Conservation (phyloP, 1,140 invertebrate genomes). For the Psix sp. region DNA sequence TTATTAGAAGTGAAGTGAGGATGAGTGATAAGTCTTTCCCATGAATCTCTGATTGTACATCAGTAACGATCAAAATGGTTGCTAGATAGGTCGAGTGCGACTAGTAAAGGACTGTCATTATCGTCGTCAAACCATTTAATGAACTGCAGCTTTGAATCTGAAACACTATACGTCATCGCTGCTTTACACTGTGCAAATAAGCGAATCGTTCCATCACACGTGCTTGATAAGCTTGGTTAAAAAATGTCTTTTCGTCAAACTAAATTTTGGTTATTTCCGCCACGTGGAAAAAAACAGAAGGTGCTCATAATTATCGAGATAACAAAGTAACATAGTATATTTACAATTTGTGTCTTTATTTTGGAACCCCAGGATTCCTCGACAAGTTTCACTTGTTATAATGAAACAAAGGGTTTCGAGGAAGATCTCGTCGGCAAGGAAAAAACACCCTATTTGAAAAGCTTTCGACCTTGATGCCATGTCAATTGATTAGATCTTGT, state of each 20-base stretch:
- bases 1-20: slow-evolving; percentile 19
- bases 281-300: too few species aligned
- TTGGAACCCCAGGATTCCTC: too few species aligned
- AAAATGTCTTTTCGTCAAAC: too few species aligned
- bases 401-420: slow-evolving; percentile 57
- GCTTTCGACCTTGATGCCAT: slow-evolving; percentile 60
- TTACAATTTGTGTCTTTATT: too few species aligned
- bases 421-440: slow-evolving; percentile 59
- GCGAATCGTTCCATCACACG: too few species aligned
- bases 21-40: slow-evolving; percentile 58
- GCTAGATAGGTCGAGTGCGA: slow-evolving; percentile 58
- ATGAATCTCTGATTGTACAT: slow-evolving; percentile 52
- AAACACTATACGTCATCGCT: slow-evolving; percentile 45
- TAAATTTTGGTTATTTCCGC: too few species aligned
- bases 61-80: slow-evolving; percentile 53
- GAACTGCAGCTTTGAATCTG: slow-evolving; percentile 69
- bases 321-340: too few species aligned
- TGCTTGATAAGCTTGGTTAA: too few species aligned
- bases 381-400: slow-evolving; percentile 59
- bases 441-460: slow-evolving; percentile 61
- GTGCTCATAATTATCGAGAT: too few species aligned
- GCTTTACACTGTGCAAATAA: too few species aligned
- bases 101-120: slow-evolving; percentile 65
- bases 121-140: slow-evolving; percentile 69
- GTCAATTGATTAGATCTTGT: slow-evolving; percentile 71